These are phyloP conservation scores for Pithys albifrons DNA, from an alignment of 2,113 vertebrate genomes.

Conservation along the genomic window DNA sequence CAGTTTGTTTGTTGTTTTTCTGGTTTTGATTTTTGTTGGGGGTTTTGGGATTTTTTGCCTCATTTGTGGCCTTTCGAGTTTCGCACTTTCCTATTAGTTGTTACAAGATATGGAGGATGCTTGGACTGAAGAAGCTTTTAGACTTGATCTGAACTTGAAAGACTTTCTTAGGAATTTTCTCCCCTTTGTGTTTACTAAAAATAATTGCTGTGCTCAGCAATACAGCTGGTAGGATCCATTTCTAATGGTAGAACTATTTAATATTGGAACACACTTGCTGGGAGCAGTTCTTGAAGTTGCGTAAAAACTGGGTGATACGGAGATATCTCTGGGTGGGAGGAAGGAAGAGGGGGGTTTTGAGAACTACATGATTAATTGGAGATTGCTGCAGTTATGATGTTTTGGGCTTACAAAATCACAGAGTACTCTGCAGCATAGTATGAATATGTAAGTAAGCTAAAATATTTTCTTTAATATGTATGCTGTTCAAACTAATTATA, in stretches of 20 bases:
- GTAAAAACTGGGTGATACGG: not conserved
- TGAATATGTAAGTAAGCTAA: slow-evolving; percentile 10
- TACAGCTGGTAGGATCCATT: not conserved
- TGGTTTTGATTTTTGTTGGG: not conserved
- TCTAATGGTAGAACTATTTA: not conserved
- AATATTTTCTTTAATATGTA: not conserved
- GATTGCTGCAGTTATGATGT: not conserved
- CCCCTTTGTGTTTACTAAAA: not conserved
- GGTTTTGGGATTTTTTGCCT: not conserved
- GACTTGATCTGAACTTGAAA: not conserved
- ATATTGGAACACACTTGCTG: not conserved
- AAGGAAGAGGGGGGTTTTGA: slow-evolving; percentile 21
- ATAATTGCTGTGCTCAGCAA: not conserved
- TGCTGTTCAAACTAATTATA: slow-evolving; percentile 13
- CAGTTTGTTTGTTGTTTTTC: not conserved
- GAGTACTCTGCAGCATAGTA: not conserved
- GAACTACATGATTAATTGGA: not conserved
- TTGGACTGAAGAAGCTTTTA: slow-evolving; percentile 34
- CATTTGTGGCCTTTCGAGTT: not conserved
- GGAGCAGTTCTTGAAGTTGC: not conserved
- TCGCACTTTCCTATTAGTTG: not conserved
- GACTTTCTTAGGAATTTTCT: not conserved
- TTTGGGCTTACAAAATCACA: slow-evolving; percentile 20
- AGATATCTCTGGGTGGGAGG: not conserved
- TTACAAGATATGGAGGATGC: not conserved